phyloP scores from a whole-genome alignment of 2,888 invertebrate genomes.

The Noctua fimbriata region DNA sequence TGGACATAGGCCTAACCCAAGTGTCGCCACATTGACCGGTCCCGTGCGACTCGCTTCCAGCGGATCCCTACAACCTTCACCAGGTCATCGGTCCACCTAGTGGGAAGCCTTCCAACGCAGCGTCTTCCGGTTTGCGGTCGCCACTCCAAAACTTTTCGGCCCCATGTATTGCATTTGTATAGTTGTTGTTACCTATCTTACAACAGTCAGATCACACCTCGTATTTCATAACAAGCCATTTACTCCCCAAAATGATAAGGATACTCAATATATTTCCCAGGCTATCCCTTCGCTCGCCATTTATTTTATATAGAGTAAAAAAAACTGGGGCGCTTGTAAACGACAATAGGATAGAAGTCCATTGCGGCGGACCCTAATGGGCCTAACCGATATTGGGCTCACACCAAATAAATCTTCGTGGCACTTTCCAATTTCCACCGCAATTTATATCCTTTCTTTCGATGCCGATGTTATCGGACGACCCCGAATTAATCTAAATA shows the following conservation, averaged over 20 bases:
- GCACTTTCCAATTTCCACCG: constrained; percentile 70
- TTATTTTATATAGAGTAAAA: constrained; percentile 47
- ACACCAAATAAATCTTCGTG: constrained; percentile 69
- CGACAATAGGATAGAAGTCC: constrained; percentile 61
- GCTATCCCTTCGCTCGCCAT: constrained; percentile 23
- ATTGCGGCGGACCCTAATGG: constrained; percentile 58
- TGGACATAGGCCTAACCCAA: too few species aligned
- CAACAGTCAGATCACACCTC: constrained; percentile 7
- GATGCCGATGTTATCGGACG: constrained; percentile 54
- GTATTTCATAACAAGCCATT: constrained; percentile 16
- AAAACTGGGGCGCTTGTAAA: constrained; percentile 45
- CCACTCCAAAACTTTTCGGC: too few species aligned
- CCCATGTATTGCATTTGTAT: too few species aligned
- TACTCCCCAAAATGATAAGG: constrained; percentile 20
- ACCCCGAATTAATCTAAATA: constrained; percentile 57
- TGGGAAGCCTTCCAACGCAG: too few species aligned
- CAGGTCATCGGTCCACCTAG: too few species aligned
- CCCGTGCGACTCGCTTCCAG: too few species aligned
- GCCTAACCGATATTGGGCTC: constrained; percentile 65
- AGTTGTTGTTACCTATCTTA: background rate
- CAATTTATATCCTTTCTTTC: constrained; percentile 67
- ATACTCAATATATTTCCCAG: constrained; percentile 19
- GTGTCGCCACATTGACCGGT: too few species aligned
- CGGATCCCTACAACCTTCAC: too few species aligned
- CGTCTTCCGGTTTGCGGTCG: too few species aligned